Base-by-base conservation (phyloP, 2,888 invertebrate genomes). In the Drosophila vallismaia region DNA sequence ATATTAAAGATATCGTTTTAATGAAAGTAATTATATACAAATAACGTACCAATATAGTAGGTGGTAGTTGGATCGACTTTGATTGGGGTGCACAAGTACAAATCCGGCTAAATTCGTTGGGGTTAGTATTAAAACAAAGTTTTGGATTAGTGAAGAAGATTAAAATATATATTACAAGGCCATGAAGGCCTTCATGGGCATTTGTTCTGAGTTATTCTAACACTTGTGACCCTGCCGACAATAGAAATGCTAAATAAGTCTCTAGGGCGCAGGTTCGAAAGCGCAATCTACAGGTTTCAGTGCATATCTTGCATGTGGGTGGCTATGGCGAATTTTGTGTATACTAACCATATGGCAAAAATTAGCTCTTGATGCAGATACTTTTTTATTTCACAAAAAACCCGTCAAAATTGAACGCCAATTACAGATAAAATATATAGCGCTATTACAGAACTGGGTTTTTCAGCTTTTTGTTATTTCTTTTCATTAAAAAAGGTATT, bases 81-180 rank as follows among this genome's bases (percentile, higher is more conserved):
- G 56, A 97, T 95, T 5, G 98, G 96, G 10, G 98, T 97, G 91
- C 98, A 98, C 26, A 98, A 92, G 90, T 98, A 98, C 9, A 97
- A 93, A 90, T 98, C 98, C 84, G 96, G 95, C 98, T 98, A 71
- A 51, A 74, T 14, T n/a, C 6, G 5, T 31, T 45, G 31, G 31
- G 40, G 58, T 71, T 56, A 59, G 44, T 67, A 46, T 46, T 42
- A n/a, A 19, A 19, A 48, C 26, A 12, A 57, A 60, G 14, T 14
- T 42, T 33, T 28, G 31, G 69, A 55, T 68, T 56, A 55, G 56
- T 51, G 19, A 40, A 40, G 45, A 58, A 53, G 24, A 24, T 26
- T 51, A 60, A 9, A 24, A 19, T 44, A 24, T 24, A 24, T 12
- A 28, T 38, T 36, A 12, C 36, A 36, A 6, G 36, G 2, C 19